A percentile compares a stretch with the other conserved stretches of the same genome.
These are phyloP conservation scores for Salmo trutta DNA, from an alignment of 2,797 vertebrate species.

Conservation along the genomic window DNA sequence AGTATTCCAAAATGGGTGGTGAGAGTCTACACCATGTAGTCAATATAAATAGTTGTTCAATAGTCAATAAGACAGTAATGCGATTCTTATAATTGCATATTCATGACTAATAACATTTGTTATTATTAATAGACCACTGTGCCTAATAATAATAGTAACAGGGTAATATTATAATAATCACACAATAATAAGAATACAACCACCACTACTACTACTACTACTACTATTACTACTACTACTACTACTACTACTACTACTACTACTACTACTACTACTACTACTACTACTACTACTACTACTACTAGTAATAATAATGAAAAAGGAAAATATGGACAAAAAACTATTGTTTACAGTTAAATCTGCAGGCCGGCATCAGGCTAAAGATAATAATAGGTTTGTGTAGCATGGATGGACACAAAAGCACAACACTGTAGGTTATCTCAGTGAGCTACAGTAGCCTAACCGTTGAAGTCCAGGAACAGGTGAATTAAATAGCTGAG, in stretches of 20 bases:
- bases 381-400: slow-evolving; percentile 16
- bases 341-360: background rate
- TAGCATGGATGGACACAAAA: background rate
- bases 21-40: background rate
- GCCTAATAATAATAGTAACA: background rate
- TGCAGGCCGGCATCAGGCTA: slow-evolving; percentile 31
- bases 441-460: slow-evolving; percentile 1
- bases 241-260: background rate
- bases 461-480: slow-evolving; percentile 37
- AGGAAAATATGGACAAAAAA: background rate
- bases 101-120: slow-evolving; percentile 1
- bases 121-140: background rate
- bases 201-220: background rate
- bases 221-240: background rate
- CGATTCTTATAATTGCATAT: slow-evolving; percentile 44
- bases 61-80: slow-evolving; percentile 45
- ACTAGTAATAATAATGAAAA: background rate
- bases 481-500: slow-evolving; percentile 46
- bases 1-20: too few species aligned
- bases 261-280: too few species aligned
- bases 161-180: background rate
- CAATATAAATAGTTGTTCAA: slow-evolving; percentile 12
- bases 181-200: background rate
- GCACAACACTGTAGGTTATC: background rate
- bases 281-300: background rate